phyloP scores from a whole-genome alignment of 2,113 vertebrate species.

The Opisthocomus hoazin region DNA sequence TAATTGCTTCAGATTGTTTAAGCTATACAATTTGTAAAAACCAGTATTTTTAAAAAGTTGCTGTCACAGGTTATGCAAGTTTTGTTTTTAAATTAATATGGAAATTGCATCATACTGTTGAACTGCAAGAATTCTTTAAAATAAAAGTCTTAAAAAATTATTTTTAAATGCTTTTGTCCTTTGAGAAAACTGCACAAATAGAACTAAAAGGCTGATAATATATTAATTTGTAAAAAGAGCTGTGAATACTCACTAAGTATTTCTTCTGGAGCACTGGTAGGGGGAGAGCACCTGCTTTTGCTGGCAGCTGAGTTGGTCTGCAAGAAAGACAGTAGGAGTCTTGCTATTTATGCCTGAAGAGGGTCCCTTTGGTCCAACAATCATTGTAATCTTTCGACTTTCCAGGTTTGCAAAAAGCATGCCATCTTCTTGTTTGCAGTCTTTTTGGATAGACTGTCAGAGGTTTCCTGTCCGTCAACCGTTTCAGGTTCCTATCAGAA shows the following conservation, averaged over 20 bases:
- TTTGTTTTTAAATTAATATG: background rate
- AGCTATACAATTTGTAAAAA: background rate
- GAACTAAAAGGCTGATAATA: background rate
- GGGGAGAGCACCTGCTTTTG: constrained; percentile 72
- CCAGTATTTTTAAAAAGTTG: background rate
- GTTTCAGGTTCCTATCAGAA: constrained; percentile 29
- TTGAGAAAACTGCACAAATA: background rate
- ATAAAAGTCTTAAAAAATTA: background rate
- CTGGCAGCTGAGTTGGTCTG: constrained; percentile 82
- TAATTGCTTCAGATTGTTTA: background rate
- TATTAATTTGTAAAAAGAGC: constrained; percentile 28
- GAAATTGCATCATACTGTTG: constrained; percentile 4
- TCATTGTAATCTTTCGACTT: constrained; percentile 72
- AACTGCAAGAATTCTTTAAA: background rate
- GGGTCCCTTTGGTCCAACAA: constrained; percentile 66
- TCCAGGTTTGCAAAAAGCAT: constrained; percentile 45
- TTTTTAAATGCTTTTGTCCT: background rate
- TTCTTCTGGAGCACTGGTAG: constrained; percentile 36
- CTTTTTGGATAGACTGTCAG: background rate
- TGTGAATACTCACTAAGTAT: constrained; percentile 64
- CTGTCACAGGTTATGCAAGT: background rate
- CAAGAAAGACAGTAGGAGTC: constrained; percentile 67
- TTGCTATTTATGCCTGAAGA: constrained; percentile 81
- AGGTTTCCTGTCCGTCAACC: background rate
- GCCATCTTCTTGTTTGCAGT: constrained; percentile 46